phyloP scores from a whole-genome alignment of 2,888 invertebrate species.

The Zhengitettix transpicula region DNA sequence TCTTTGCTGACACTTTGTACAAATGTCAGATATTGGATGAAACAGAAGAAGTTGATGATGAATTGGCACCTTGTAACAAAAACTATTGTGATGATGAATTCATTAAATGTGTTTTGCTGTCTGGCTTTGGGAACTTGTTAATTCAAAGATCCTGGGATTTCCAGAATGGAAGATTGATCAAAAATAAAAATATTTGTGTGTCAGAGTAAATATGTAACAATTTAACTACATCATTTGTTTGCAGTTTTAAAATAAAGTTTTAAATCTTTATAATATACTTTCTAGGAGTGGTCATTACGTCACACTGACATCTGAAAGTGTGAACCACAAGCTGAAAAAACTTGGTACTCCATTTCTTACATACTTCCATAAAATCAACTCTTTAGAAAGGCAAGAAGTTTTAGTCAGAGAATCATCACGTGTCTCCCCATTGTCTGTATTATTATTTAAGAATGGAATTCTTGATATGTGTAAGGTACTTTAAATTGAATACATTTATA shows the following conservation, averaged over 20 bases:
- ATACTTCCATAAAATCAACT: constrained; percentile 39
- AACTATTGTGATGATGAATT: constrained; percentile 39
- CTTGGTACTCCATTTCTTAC: constrained; percentile 32
- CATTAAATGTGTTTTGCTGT: constrained; percentile 35
- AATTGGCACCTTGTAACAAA: constrained; percentile 25
- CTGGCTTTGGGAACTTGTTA: constrained; percentile 39
- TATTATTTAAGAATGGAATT: constrained; percentile 32
- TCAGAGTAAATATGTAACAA: constrained; percentile 31
- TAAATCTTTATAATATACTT: constrained; percentile 10
- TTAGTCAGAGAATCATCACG: constrained; percentile 39
- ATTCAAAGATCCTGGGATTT: constrained; percentile 29
- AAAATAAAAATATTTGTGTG: constrained; percentile 25
- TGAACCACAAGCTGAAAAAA: constrained; percentile 34
- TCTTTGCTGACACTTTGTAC: neutral
- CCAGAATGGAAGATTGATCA: constrained; percentile 35
- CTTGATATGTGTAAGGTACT: constrained; percentile 16
- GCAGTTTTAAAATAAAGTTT: too few relatives aligned
- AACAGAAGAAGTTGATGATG: constrained; percentile 18
- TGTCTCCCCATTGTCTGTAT: constrained; percentile 37
- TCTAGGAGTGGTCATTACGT: constrained; percentile 37
- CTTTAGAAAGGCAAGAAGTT: constrained; percentile 33
- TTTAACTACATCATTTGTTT: neutral
- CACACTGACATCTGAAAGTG: constrained; percentile 43
- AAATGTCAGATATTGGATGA: neutral
- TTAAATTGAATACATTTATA: too few relatives aligned